Base-by-base conservation (phyloP, 35 echinoderm and acorn worm species). In the Eucidaris tribuloides region DNA sequence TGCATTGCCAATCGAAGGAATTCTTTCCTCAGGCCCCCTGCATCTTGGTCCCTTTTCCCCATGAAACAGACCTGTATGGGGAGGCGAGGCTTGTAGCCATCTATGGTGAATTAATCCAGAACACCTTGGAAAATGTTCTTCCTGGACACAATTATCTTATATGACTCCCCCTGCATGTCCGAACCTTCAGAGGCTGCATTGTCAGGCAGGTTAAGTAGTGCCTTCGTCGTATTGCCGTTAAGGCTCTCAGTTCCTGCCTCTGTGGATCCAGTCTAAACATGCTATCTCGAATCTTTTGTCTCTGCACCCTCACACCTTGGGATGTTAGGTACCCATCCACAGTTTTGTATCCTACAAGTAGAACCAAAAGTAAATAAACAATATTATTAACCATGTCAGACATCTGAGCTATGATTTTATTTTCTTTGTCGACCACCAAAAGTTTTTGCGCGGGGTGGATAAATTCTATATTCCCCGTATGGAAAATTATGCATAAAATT, bases 271-370 rank as follows among this genome's bases (percentile, higher is more conserved):
- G 25, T 82, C 80, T 58, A 32, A 40, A 23, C 0, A 82, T 31
- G 30, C 52, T 62, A 37, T 82, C 58, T 18, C 80, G 80, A 5
- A 82, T 82, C 25, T 58, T 0, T 35, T 82, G 55, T 82, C 80
- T 42, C 35, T 82, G 80, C 20, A 82, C 80, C 36, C 80, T 82
- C 18, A 82, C 40, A 42, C 37, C 31, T 17, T 61, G 80, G 23
- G 80, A 82, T 15, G 25, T 62, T 4, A 82, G 30, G 63, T 82
- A 82, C 24, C 80, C 80, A 82, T 82, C 80, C 40, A 82, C 80
- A 17, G 80, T 82, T 62, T 82, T 82, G 54, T 82, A 82, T 61
- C 80, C 54, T 82, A 36, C 20, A 82, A 62, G n/a, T 19, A 37
- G 58, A 38, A 41, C 18, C 32, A 78, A 45, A 30, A 78, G n/a